Conservation (phyloP, 2,888 invertebrate genomes). For the Drosophila seclusa region DNA sequence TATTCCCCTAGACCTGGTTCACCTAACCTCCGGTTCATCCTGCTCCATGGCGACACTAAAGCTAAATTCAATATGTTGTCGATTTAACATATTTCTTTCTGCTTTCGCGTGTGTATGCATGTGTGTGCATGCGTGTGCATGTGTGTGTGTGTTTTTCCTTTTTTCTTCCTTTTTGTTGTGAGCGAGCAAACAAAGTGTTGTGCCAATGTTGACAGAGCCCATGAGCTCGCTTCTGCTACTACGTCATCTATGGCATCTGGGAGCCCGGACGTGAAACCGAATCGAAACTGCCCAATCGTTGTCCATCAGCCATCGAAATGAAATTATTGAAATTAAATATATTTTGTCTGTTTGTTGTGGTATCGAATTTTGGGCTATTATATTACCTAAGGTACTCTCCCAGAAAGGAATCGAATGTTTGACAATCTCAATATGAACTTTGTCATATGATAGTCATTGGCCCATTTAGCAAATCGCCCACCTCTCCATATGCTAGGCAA, state of each 20-base stretch:
- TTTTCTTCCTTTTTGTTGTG: slow-evolving; percentile 25
- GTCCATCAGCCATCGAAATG: slow-evolving; percentile 44
- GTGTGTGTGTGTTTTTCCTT: slow-evolving; percentile 7
- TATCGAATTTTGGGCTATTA: slow-evolving; percentile 67
- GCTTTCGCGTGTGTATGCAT: slow-evolving; percentile 38
- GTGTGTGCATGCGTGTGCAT: slow-evolving; percentile 1
- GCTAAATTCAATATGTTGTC: slow-evolving; percentile 79
- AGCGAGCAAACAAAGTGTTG: slow-evolving; percentile 70
- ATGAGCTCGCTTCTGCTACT: slow-evolving; percentile 53
- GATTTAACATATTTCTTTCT: slow-evolving; percentile 70
- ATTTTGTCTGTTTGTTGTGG: slow-evolving; percentile 53
- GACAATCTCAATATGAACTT: slow-evolving; percentile 37
- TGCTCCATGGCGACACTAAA: slow-evolving; percentile 58
- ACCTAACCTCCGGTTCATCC: slow-evolving; percentile 14
- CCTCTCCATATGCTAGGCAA: slow-evolving; percentile 14
- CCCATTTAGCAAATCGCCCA: background rate
- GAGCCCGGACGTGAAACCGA: slow-evolving; percentile 13
- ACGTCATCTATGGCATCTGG: slow-evolving; percentile 45
- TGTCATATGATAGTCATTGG: slow-evolving; percentile 38
- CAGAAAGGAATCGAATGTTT: slow-evolving; percentile 36
- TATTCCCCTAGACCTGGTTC: slow-evolving; percentile 16
- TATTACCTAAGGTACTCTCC: slow-evolving; percentile 50
- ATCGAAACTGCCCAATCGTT: slow-evolving; percentile 37
- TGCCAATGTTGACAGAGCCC: slow-evolving; percentile 73
- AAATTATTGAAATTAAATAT: slow-evolving; percentile 73